Base-by-base conservation (phyloP, 2,113 vertebrate species). In the Platycercus adscitus region DNA sequence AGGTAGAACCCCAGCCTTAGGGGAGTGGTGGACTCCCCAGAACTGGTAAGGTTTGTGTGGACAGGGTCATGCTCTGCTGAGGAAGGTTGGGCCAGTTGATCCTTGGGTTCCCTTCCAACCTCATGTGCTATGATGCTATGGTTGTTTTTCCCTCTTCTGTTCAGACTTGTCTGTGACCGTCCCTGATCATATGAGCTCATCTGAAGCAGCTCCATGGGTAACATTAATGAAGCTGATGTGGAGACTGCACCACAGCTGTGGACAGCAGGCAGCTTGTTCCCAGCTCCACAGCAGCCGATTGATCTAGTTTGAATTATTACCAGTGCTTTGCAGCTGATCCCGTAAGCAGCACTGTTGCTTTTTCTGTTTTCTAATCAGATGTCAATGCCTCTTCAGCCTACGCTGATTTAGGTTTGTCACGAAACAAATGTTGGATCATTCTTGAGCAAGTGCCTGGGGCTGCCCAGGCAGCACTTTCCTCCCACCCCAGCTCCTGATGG, bases 401-500 rank as follows among this genome's bases (percentile, higher is more conserved):
- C 1, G 0, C 33, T 64, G 3, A 31, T 64, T 50, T 60, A 33
- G 44, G 79, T 85, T 75, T 68, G 72, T 53, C 29, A 37, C 25
- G 64, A 58, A 81, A 70, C 49, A 52, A 53, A 28, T 1, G 21
- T 44, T 43, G 65, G 47, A 21, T 29, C 6, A 0, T 35, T 35
- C 29, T 56, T 85, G 19, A 88, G 49, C 26, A 20, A 52, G 49
- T 7, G n/a, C 20, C 14, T 37, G 56, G 7, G 26, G 83, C 61
- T 17, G 8, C 53, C 63, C 0, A 2, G 37, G 47, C 47, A 50
- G 44, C 49, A 7, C 24, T 11, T 23, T 29, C 31, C 47, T 82
- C 83, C 78, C 3, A 1, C 23, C 2, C 5, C 9, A 0, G 5
- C 44, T 65, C 29, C 56, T 0, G 0, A 17, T 0, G 0, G 37